phyloP scores from a whole-genome alignment of 2,797 vertebrate genomes.

The Falco concolor region DNA sequence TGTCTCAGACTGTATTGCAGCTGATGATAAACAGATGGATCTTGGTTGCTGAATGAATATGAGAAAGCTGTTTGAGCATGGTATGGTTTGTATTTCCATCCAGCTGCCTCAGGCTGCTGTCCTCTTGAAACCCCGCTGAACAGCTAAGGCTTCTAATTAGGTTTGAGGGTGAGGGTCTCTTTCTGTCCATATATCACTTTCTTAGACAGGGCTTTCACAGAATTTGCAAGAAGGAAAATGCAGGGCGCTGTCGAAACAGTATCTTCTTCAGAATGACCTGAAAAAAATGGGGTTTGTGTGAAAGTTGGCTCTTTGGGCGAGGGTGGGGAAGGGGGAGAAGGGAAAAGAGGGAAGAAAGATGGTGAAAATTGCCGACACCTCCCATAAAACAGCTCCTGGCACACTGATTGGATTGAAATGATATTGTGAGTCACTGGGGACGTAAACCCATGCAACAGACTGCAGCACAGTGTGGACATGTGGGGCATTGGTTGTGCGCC shows the following conservation, averaged over 20 bases:
- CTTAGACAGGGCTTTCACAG: neutral
- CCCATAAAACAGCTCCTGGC: neutral
- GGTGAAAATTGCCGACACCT: neutral
- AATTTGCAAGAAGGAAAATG: neutral
- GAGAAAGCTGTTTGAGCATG: conserved; percentile 26
- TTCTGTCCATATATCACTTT: conserved; percentile 13
- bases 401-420: neutral
- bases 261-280: neutral
- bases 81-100: conserved; percentile 1
- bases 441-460: neutral
- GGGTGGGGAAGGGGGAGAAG: neutral
- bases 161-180: neutral
- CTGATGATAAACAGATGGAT: conserved; percentile 59
- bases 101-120: conserved; percentile 39
- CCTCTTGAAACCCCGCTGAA: conserved; percentile 21
- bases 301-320: neutral
- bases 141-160: conserved; percentile 2
- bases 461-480: neutral
- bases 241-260: neutral
- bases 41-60: neutral
- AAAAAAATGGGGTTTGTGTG: neutral
- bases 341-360: neutral
- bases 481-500: fast-evolving
- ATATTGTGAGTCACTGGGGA: neutral
- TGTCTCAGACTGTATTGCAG: conserved; percentile 8